Conservation (phyloP, 2,113 vertebrate genomes). For the Vireo altiloquus region DNA sequence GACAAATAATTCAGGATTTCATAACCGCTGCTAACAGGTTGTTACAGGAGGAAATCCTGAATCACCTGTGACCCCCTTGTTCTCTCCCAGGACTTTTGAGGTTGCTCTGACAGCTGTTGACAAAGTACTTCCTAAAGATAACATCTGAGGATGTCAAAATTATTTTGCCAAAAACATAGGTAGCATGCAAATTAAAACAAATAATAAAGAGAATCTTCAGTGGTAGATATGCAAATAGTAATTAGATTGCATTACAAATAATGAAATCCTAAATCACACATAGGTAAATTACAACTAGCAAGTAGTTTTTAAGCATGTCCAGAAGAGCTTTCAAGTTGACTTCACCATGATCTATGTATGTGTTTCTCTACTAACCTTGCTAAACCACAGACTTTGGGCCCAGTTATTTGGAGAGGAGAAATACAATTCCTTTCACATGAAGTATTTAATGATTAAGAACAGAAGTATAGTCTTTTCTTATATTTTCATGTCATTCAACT, state of each 20-base stretch:
- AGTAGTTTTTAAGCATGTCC: neutral
- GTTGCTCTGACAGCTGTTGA: neutral
- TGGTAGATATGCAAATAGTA: neutral
- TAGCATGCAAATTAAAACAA: neutral
- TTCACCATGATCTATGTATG: neutral
- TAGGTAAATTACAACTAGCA: neutral
- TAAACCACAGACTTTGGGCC: neutral
- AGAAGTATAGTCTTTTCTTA: neutral
- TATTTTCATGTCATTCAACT: neutral
- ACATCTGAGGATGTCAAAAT: neutral
- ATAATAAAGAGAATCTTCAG: neutral
- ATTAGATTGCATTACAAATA: neutral
- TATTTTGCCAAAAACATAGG: neutral
- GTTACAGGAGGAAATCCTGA: neutral
- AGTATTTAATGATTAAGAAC: neutral
- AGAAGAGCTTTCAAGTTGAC: neutral
- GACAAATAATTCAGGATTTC: neutral
- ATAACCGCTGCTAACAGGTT: neutral
- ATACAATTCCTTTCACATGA: neutral
- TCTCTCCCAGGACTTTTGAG: neutral
- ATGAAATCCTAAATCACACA: neutral
- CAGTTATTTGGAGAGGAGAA: neutral
- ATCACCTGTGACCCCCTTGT: neutral
- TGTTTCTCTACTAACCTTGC: neutral
- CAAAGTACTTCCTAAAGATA: neutral